Conservation (phyloP, 2,888 invertebrate species). For the Rapana venosa region DNA sequence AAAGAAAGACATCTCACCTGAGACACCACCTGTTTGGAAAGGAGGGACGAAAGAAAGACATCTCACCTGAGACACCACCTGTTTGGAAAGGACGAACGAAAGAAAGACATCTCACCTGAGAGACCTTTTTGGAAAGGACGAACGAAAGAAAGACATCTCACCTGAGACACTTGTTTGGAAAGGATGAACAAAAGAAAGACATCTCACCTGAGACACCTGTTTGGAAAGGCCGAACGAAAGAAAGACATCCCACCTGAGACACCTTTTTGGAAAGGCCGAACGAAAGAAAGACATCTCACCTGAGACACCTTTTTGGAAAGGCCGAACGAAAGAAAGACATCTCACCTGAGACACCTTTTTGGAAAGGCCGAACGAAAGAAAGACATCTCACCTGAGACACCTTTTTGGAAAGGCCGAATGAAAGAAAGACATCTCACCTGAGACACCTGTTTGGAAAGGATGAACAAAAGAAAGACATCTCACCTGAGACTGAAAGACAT, state of each 20-base stretch:
- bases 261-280: constrained; percentile 89
- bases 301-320: constrained; percentile 89
- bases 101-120: constrained; percentile 76
- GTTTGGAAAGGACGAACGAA: constrained; percentile 86
- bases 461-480: no score
- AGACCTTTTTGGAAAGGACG: constrained; percentile 88
- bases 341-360: constrained; percentile 85
- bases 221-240: constrained; percentile 84
- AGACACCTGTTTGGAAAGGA: constrained; percentile 91
- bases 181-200: no score
- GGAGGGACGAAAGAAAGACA: neutral
- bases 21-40: constrained; percentile 89
- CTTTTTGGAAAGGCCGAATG: constrained; percentile 87
- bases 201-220: constrained; percentile 83
- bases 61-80: constrained; percentile 83
- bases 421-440: constrained; percentile 69
- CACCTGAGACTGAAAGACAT: neutral
- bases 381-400: constrained; percentile 81
- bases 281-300: constrained; percentile 60
- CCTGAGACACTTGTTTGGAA: constrained; percentile 87
- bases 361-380: constrained; percentile 81
- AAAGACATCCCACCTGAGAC: constrained; percentile 78
- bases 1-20: constrained; percentile 69
- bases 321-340: neutral
- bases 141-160: constrained; percentile 58